Evolutionary conservation across 2,888 invertebrate genomes (phyloP), one percentile per base, ranked within the genome.

Genomic region (Schizaphis graminum): DNA sequence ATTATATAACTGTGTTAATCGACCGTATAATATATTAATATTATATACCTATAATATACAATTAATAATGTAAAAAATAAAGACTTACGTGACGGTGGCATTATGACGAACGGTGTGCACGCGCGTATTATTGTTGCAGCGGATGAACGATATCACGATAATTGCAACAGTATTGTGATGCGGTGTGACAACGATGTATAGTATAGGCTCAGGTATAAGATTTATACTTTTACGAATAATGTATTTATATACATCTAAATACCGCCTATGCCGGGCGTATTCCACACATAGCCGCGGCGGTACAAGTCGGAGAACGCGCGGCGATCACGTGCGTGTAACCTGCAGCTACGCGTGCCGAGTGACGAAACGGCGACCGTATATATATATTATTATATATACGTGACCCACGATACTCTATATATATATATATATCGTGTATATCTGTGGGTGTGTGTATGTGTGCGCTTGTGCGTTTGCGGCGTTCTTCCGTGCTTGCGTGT

Each of bases 1-100:
- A 47, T 47, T 47, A 41, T 44, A 2, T 44, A 44, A 44, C 41
- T 44, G 41, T 44, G 41, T 44, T 44, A 44, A 44, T 44, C 0
- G 41, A 44, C 41, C 41, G 41, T 44, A 44, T 44, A 44, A 44
- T 44, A 44, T 47, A 47, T 47, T 47, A 10, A 11, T 47, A 47
- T 47, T 47, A 47, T 47, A 47, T 47, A 47, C 10, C 11, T 47
- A 47, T 47, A 47, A 8, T 11, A 47, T 47, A 47, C 11, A 8
- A 47, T 47, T 47, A 11, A 47, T 47, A 47, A 53, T 28, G 4
- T 16, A 28, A 87, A 57, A 57, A 57, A 57, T 89, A 26, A 89
- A 89, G 41, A 89, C 89, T 89, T 89, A 89, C 89, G 89, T 44
- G 89, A 57, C 28, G 57, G 21, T 57, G 56, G 35, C 89, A 57